Percentiles rank a stretch among this genome's conserved stretches.
These are phyloP conservation scores for Taenaris catops DNA, from an alignment of 2,888 invertebrate genomes.

Conservation along the genomic window DNA sequence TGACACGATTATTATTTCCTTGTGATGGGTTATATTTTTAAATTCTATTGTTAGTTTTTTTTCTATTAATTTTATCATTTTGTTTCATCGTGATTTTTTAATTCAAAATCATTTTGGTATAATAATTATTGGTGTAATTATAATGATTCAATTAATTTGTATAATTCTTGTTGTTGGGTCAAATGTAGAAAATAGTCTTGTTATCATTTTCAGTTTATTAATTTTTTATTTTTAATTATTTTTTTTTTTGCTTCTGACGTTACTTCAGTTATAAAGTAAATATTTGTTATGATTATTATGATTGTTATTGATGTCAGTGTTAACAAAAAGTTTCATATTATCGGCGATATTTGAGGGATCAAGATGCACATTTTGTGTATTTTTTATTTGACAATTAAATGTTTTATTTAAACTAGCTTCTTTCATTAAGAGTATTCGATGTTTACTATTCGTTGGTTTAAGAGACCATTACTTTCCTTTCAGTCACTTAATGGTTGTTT, in stretches of 20 bases:
- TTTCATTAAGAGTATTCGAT: conserved; percentile 82
- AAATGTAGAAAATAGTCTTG: conserved; percentile 84
- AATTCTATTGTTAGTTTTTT: too few species aligned
- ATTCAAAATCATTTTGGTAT: too few species aligned
- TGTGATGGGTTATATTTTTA: too few species aligned
- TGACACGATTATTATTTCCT: too few species aligned
- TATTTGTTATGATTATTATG: conserved; percentile 76
- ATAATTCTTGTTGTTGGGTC: conserved; percentile 79
- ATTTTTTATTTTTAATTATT: conserved; percentile 33
- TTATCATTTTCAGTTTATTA: conserved; percentile 82
- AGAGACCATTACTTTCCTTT: conserved; percentile 85
- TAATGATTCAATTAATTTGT: conserved; percentile 81
- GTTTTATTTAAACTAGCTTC: conserved; percentile 79
- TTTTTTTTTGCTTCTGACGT: conserved; percentile 38
- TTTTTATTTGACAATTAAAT: conserved; percentile 84
- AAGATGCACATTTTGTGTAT: conserved; percentile 78
- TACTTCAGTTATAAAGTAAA: conserved; percentile 49
- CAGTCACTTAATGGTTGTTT: conserved; percentile 81
- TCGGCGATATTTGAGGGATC: conserved; percentile 84
- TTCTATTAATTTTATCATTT: too few species aligned
- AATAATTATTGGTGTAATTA: too few species aligned
- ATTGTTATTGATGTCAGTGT: conserved; percentile 57
- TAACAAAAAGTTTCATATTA: conserved; percentile 75
- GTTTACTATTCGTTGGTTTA: conserved; percentile 84
- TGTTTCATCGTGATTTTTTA: too few species aligned